These are phyloP conservation scores for Balaeniceps rex DNA, from an alignment of 2,113 vertebrate genomes.

Conservation along the genomic window DNA sequence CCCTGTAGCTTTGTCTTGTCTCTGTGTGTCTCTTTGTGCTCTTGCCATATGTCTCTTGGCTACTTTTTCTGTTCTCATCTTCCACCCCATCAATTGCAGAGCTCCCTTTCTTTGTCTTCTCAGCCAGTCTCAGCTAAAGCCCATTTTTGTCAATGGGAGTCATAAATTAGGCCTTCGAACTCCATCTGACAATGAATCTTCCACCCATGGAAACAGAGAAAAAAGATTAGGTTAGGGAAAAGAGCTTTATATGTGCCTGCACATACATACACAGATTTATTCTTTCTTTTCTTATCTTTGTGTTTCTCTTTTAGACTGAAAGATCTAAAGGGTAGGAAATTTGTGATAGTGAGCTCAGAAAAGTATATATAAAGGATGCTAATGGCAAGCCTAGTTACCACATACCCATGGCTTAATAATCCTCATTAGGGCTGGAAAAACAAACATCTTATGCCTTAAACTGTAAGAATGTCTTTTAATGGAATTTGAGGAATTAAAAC, in stretches of 20 bases:
- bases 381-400: not conserved
- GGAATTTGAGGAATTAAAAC: constrained; percentile 64
- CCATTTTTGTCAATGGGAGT: constrained; percentile 29
- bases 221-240: constrained; percentile 4
- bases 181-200: not conserved
- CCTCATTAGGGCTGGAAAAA: constrained; percentile 50
- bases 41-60: constrained; percentile 30
- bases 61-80: constrained; percentile 41
- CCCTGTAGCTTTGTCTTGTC: constrained; percentile 35
- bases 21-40: constrained; percentile 10
- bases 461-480: constrained; percentile 39
- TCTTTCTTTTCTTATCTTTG: constrained; percentile 16
- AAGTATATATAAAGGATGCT: not conserved
- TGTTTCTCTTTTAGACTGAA: not conserved
- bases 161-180: not conserved
- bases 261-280: not conserved
- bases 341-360: not conserved
- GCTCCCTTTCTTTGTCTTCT: not conserved
- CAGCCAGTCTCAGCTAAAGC: not conserved
- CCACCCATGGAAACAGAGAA: not conserved
- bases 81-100: constrained; percentile 14
- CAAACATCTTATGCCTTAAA: constrained; percentile 56
- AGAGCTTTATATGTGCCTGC: constrained; percentile 20
- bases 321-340: constrained; percentile 2
- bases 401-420: not conserved